Evolutionary conservation across 2,888 invertebrate species (phyloP).

Genomic region (Doris montereyensis): DNA sequence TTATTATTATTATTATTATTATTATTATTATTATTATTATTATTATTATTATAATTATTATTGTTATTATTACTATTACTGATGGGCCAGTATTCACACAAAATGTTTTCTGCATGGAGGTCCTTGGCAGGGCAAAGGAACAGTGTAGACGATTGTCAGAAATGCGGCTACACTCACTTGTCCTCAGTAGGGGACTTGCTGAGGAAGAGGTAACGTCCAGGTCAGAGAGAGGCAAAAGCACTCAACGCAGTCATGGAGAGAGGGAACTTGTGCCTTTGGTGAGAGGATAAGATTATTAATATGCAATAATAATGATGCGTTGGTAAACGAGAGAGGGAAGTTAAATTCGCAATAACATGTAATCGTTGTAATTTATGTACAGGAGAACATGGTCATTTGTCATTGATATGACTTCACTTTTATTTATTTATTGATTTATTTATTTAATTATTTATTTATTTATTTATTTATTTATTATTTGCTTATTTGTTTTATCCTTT

Average conservation of each 20-base stretch:
- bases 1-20: too few species aligned
- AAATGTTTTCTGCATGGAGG: constrained; percentile 75
- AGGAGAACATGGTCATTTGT: too few species aligned
- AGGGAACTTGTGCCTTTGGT: constrained; percentile 89
- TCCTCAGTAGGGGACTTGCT: constrained; percentile 90
- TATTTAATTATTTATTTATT: too few species aligned
- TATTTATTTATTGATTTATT: too few species aligned
- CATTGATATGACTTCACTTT: too few species aligned
- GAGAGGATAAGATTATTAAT: constrained; percentile 54
- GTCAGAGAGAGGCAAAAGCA: constrained; percentile 86
- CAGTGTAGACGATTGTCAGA: constrained; percentile 92
- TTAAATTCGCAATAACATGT: too few species aligned
- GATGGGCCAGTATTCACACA: background rate
- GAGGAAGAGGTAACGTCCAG: constrained; percentile 90
- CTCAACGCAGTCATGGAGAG: constrained; percentile 90
- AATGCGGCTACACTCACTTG: constrained; percentile 94
- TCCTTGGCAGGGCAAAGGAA: constrained; percentile 96
- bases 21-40: background rate
- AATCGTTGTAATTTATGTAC: too few species aligned
- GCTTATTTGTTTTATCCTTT: too few species aligned
- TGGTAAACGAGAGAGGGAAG: too few species aligned
- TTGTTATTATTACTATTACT: background rate
- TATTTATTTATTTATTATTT: too few species aligned
- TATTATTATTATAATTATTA: background rate
- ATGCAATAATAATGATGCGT: too few species aligned